These are phyloP conservation scores for Gadus macrocephalus DNA, from an alignment of 2,113 vertebrate genomes.

Conservation along the genomic window DNA sequence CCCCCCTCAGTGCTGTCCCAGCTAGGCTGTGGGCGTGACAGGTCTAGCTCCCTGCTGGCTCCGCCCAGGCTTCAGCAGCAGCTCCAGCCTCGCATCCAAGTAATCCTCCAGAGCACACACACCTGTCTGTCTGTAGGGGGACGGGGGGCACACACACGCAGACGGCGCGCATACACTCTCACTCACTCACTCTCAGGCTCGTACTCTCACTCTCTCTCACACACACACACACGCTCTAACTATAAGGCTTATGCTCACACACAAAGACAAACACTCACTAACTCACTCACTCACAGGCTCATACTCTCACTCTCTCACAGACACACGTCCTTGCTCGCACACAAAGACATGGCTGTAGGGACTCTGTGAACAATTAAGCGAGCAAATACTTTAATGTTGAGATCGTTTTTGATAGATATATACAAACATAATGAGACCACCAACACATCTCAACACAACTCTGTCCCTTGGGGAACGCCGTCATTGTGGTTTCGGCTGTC, in stretches of 20 bases:
- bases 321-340: neutral
- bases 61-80: conserved; percentile 93
- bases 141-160: conserved; percentile 10
- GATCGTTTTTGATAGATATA: too few species aligned
- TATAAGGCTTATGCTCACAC: neutral
- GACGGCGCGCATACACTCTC: conserved; percentile 50
- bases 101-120: conserved; percentile 76
- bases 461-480: too few species aligned
- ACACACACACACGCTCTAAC: neutral
- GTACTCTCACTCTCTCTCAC: conserved; percentile 20
- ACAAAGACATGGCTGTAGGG: neutral
- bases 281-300: neutral
- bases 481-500: too few species aligned
- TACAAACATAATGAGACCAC: too few species aligned
- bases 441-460: too few species aligned
- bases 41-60: conserved; percentile 89
- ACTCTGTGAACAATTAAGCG: too few species aligned
- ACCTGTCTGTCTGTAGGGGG: too few species aligned
- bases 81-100: conserved; percentile 96
- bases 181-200: conserved; percentile 3
- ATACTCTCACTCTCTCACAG: conserved; percentile 23
- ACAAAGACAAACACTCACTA: neutral
- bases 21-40: conserved; percentile 95
- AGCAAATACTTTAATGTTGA: too few species aligned
- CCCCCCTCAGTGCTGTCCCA: conserved; percentile 91